phyloP scores from a whole-genome alignment of 2,888 invertebrate genomes.

The Parnassius smintheus region DNA sequence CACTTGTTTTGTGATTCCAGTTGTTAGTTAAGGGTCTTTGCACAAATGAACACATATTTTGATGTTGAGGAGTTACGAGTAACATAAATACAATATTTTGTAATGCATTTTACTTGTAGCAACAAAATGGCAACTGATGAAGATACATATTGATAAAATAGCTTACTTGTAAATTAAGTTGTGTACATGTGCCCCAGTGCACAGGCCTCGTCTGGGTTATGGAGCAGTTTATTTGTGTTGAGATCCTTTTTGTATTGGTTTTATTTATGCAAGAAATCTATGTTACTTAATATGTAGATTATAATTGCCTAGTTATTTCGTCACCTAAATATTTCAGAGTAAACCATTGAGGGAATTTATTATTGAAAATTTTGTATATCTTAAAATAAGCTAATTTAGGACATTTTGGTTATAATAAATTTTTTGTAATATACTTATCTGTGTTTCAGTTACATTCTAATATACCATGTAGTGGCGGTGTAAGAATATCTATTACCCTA shows the following conservation, averaged over 20 bases:
- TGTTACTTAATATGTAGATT: slow-evolving; percentile 23
- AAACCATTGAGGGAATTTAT: slow-evolving; percentile 19
- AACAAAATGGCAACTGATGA: no score
- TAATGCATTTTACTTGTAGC: no score
- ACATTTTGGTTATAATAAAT: slow-evolving; percentile 71
- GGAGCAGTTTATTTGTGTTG: background rate
- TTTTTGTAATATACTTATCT: slow-evolving; percentile 60
- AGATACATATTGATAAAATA: no score
- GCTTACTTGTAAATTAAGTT: no score
- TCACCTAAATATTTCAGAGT: background rate
- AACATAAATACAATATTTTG: no score
- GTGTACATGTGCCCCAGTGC: no score
- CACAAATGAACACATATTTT: slow-evolving; percentile 19
- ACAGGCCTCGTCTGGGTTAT: no score
- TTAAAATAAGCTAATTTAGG: slow-evolving; percentile 57
- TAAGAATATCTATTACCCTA: no score
- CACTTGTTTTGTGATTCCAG: slow-evolving; percentile 13
- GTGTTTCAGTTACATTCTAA: slow-evolving; percentile 35
- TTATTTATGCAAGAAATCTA: slow-evolving; percentile 18
- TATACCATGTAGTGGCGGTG: no score
- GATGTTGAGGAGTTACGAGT: no score
- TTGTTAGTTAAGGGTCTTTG: slow-evolving; percentile 23
- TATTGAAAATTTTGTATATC: slow-evolving; percentile 41
- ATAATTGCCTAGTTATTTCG: slow-evolving; percentile 7
- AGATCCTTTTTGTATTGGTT: slow-evolving; percentile 16